A percentile compares a stretch with the other conserved stretches of the same genome.
phyloP scores from a whole-genome alignment of 1,140 invertebrate genomes.

The Bombus pyrosoma region DNA sequence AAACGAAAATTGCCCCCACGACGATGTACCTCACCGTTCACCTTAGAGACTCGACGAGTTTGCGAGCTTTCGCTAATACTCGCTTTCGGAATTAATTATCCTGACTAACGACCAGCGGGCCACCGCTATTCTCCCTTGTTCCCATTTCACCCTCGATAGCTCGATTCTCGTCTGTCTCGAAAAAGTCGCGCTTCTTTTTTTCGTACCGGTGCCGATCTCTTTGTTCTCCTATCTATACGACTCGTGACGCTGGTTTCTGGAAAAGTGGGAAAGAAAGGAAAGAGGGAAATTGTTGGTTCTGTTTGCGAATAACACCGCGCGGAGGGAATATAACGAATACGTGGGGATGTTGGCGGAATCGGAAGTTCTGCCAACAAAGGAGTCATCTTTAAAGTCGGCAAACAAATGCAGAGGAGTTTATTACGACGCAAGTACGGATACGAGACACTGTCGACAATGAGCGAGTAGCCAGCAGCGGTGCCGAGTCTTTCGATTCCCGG shows the following conservation, averaged over 20 bases:
- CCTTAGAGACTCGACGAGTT: slow-evolving; percentile 2
- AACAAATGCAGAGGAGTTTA: slow-evolving; percentile 6
- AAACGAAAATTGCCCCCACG: slow-evolving; percentile 51
- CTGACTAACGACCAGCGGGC: slow-evolving; percentile 44
- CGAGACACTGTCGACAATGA: slow-evolving; percentile 42
- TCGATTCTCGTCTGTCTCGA: background rate
- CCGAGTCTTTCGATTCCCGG: slow-evolving; percentile 58
- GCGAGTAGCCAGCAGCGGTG: slow-evolving; percentile 19
- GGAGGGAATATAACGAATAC: background rate
- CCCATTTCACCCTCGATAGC: slow-evolving; percentile 37
- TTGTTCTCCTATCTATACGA: background rate
- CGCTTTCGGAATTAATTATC: slow-evolving; percentile 68
- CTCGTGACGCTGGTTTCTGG: background rate
- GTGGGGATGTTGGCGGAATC: background rate
- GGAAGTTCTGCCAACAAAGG: slow-evolving; percentile 23
- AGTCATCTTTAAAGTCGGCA: background rate
- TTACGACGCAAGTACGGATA: slow-evolving; percentile 35
- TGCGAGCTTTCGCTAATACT: slow-evolving; percentile 52
- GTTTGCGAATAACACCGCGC: background rate
- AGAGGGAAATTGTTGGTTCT: background rate
- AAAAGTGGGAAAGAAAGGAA: background rate
- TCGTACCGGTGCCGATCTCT: background rate
- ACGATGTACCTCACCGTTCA: slow-evolving; percentile 35
- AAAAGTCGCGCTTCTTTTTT: background rate
- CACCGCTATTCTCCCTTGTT: background rate